Evolutionary conservation across 1,140 invertebrate genomes (phyloP).

Genomic region (Anagrus nilaparvatae): DNA sequence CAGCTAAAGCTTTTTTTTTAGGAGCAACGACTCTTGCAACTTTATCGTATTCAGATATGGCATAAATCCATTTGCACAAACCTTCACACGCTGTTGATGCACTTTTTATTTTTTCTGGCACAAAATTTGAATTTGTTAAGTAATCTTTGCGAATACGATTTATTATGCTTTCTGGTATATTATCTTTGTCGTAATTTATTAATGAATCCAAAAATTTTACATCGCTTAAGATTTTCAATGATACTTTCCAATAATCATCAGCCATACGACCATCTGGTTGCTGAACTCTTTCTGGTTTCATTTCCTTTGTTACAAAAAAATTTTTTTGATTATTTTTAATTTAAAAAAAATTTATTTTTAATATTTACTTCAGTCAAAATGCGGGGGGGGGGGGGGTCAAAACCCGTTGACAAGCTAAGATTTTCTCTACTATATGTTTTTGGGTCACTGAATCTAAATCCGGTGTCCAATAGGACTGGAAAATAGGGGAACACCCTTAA

Average conservation of each 20-base stretch:
- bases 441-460: too few species aligned
- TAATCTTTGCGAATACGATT: slow-evolving; percentile 74
- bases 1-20: slow-evolving; percentile 67
- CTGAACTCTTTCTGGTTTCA: slow-evolving; percentile 74
- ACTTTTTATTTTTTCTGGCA: slow-evolving; percentile 78
- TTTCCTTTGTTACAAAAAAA: slow-evolving; percentile 43
- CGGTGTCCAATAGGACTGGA: too few species aligned
- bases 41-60: slow-evolving; percentile 87
- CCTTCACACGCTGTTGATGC: slow-evolving; percentile 68
- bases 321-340: slow-evolving; percentile 7
- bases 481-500: too few species aligned
- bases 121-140: slow-evolving; percentile 76
- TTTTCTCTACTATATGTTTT: too few species aligned
- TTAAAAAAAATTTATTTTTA: neutral
- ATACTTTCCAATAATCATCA: slow-evolving; percentile 91
- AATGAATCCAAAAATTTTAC: slow-evolving; percentile 80
- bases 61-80: slow-evolving; percentile 85
- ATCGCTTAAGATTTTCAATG: slow-evolving; percentile 82
- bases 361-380: too few species aligned
- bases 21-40: slow-evolving; percentile 83
- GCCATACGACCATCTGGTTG: slow-evolving; percentile 59
- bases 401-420: too few species aligned
- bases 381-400: too few species aligned
- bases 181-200: slow-evolving; percentile 85
- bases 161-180: slow-evolving; percentile 73